Evolutionary conservation across 2,888 invertebrate genomes (phyloP).

Genomic region (Actias luna): DNA sequence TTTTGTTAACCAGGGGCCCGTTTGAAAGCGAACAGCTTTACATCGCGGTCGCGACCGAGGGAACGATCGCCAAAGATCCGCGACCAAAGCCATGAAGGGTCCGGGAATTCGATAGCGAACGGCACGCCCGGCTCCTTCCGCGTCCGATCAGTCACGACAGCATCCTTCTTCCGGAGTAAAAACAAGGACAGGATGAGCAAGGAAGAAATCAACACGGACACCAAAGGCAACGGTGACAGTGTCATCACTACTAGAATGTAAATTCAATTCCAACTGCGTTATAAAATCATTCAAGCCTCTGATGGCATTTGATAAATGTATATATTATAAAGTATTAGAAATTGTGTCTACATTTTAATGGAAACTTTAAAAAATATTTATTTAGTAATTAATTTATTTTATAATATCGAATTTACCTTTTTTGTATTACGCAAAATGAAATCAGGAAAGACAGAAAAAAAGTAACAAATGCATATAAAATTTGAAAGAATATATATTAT

Average conservation of each 20-base stretch:
- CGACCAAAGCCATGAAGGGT: constrained; percentile 46
- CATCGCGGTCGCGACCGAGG: constrained; percentile 56
- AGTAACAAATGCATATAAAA: too few relatives aligned
- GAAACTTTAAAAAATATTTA: too few relatives aligned
- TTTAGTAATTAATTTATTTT: background rate
- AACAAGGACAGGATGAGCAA: constrained; percentile 51
- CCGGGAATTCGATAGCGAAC: constrained; percentile 41
- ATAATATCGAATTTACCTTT: background rate
- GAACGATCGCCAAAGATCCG: constrained; percentile 58
- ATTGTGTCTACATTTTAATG: background rate
- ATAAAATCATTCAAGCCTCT: background rate
- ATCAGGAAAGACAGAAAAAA: too few relatives aligned
- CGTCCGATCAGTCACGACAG: constrained; percentile 65
- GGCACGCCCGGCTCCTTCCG: constrained; percentile 51
- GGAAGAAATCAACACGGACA: constrained; percentile 39
- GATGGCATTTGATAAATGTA: background rate
- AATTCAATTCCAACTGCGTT: constrained; percentile 16
- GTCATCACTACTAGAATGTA: constrained; percentile 63
- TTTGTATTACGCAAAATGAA: too few relatives aligned
- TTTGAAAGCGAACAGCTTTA: constrained; percentile 67
- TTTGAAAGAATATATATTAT: too few relatives aligned
- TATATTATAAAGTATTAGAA: background rate
- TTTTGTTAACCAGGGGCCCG: constrained; percentile 41
- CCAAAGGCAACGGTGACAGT: constrained; percentile 53
- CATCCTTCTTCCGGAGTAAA: constrained; percentile 59